A percentile compares a stretch with the other conserved stretches of the same genome.
Evolutionary conservation across 2,113 vertebrate genomes (phyloP).

Genomic region (Triplophysa rosa): DNA sequence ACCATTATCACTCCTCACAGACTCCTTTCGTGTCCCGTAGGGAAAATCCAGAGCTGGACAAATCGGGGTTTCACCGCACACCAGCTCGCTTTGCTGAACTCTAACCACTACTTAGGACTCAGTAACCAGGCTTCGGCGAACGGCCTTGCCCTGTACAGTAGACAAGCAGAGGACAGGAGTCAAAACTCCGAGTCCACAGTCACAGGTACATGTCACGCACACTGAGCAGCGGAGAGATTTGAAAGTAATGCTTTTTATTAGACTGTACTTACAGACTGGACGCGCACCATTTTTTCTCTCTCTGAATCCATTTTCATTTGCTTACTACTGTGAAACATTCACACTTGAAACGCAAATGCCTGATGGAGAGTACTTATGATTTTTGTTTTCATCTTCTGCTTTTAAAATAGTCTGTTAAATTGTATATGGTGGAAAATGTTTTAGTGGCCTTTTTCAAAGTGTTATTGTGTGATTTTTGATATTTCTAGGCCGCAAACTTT

Average conservation of each 20-base stretch:
- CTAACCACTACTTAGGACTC: constrained; percentile 91
- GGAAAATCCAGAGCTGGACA: constrained; percentile 92
- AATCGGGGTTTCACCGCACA: constrained; percentile 89
- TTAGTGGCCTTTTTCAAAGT: constrained; percentile 14
- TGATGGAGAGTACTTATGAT: constrained; percentile 16
- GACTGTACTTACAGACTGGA: constrained; percentile 54
- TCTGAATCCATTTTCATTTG: constrained; percentile 15
- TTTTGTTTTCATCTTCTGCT: constrained; percentile 4
- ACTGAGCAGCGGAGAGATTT: constrained; percentile 69
- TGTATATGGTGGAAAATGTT: constrained; percentile 12
- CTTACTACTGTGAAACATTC: constrained; percentile 7
- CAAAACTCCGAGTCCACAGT: constrained; percentile 81
- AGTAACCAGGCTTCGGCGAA: constrained; percentile 76
- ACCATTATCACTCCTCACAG: constrained; percentile 80
- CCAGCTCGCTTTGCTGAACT: constrained; percentile 88
- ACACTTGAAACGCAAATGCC: constrained; percentile 33
- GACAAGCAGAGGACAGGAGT: constrained; percentile 80
- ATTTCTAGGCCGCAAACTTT: constrained; percentile 15
- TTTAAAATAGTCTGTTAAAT: constrained; percentile 3
- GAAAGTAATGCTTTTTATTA: constrained; percentile 30
- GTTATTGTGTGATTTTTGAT: constrained; percentile 14
- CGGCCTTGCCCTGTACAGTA: constrained; percentile 81
- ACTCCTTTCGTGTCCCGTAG: constrained; percentile 90
- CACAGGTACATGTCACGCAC: constrained; percentile 85
- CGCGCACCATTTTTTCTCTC: constrained; percentile 35